These are phyloP conservation scores for Aquatica leii DNA, from an alignment of 2,888 invertebrate species.

Conservation along the genomic window DNA sequence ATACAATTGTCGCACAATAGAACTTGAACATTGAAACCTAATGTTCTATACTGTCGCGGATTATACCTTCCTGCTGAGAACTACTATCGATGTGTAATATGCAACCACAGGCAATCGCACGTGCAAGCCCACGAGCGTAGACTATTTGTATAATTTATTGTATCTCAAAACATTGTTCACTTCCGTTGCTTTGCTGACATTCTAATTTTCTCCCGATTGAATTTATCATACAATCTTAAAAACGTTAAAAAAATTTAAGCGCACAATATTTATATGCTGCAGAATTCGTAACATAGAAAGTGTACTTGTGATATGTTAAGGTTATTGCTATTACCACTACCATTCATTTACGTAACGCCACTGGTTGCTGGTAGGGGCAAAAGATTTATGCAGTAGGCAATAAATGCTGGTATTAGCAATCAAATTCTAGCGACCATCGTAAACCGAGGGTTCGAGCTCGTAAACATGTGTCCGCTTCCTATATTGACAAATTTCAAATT, in stretches of 20 bases:
- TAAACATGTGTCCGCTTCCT: conserved; percentile 54
- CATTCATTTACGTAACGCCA: conserved; percentile 26
- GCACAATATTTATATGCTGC: too few species aligned
- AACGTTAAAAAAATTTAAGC: too few species aligned
- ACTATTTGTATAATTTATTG: conserved; percentile 9
- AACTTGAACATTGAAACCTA: conserved; percentile 36
- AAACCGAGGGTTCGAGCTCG: conserved; percentile 53
- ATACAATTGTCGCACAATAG: conserved; percentile 29
- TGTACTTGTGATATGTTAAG: background rate
- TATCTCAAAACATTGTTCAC: too few species aligned
- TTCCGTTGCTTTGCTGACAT: too few species aligned
- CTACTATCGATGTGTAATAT: conserved; percentile 35
- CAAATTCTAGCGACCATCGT: conserved; percentile 50
- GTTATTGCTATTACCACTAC: background rate
- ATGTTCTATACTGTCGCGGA: conserved; percentile 35
- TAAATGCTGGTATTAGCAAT: conserved; percentile 57
- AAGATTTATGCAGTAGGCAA: conserved; percentile 56
- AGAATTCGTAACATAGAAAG: too few species aligned
- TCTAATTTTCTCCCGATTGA: too few species aligned
- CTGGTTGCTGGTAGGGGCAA: conserved; percentile 38
- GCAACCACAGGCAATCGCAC: conserved; percentile 28
- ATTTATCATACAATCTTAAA: too few species aligned
- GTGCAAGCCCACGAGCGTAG: conserved; percentile 30
- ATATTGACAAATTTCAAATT: conserved; percentile 53
- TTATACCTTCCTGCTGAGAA: conserved; percentile 38